Evolutionary conservation across 2,888 invertebrate species (phyloP), one percentile per base, ranked within the genome.

Genomic region (Dorcus hopei): DNA sequence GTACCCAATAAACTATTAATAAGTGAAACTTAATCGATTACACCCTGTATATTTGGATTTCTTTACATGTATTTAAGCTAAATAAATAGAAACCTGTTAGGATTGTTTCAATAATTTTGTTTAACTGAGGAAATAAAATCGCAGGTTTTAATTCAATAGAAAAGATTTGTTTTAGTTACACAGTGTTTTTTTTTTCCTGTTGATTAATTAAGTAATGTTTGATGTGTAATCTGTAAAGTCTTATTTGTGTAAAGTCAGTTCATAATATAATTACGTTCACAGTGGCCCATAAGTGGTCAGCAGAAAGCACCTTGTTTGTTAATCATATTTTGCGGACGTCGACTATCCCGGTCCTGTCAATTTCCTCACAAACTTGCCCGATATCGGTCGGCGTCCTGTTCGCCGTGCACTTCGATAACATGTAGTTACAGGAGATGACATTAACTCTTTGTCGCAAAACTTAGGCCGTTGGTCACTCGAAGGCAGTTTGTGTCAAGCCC

Each of bases 361-460:
- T 42, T 49, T 26, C 45, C 51, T 40, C 14, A 16, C 39, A n/a
- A 39, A 40, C 40, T 51, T 51, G 51, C 23, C 47, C 7, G 26
- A 6, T 49, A 50, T 65, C 26, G 26, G 65, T 63, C 57, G 68
- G 63, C 63, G 65, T 65, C 66, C 63, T 65, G 65, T 67, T 19
- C 19, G 19, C 64, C 64, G 65, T 66, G 68, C 62, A 69, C 69
- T 69, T 71, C 70, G 70, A 72, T 72, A 71, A 72, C 69, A 70
- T 65, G 67, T 71, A 70, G 71, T 72, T 72, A 71, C 59, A 61
- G 65, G 66, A 68, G 70, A 72, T 68, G 69, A 68, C 72, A 70
- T 73, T 72, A 70, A 69, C 67, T 72, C 70, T 72, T 72, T 73
- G 74, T 72, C 71, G 69, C 67, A 71, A n/a, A 73, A 73, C 69